Evolutionary conservation across 2,113 vertebrate species (phyloP).

Genomic region (Marcusenius ussheri): DNA sequence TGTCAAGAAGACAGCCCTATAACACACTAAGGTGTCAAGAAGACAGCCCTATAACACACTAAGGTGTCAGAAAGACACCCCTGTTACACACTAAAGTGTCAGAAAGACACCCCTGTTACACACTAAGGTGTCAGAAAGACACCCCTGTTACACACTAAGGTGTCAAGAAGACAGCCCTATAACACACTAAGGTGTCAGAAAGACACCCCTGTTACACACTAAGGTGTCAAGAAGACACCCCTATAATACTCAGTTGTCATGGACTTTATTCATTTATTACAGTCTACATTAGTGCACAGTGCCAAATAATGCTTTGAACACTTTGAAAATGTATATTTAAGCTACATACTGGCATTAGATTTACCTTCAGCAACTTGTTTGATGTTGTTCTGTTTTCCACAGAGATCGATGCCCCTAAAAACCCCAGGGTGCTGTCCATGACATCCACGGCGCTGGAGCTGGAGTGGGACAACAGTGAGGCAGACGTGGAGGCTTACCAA

Average conservation of each 20-base stretch:
- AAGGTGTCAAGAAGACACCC: too few relatives aligned
- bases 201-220: background rate
- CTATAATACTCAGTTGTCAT: too few relatives aligned
- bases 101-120: too few relatives aligned
- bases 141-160: too few relatives aligned
- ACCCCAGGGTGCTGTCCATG: constrained; percentile 73
- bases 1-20: too few relatives aligned
- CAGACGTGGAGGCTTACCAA: constrained; percentile 77
- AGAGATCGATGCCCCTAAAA: constrained; percentile 97
- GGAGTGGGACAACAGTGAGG: constrained; percentile 96
- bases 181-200: background rate
- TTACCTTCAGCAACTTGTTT: constrained; percentile 49
- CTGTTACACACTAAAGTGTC: too few relatives aligned
- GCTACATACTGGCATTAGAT: background rate
- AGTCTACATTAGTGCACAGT: background rate
- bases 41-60: too few relatives aligned
- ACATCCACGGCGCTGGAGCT: constrained; percentile 76
- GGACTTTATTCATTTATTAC: background rate
- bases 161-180: background rate
- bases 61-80: too few relatives aligned
- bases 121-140: too few relatives aligned
- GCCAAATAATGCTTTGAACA: background rate
- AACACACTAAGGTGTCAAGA: too few relatives aligned
- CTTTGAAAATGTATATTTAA: background rate
- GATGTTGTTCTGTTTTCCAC: constrained; percentile 61